These are phyloP conservation scores for Crotalus tigris DNA, from an alignment of 2,113 vertebrate species.

Conservation along the genomic window DNA sequence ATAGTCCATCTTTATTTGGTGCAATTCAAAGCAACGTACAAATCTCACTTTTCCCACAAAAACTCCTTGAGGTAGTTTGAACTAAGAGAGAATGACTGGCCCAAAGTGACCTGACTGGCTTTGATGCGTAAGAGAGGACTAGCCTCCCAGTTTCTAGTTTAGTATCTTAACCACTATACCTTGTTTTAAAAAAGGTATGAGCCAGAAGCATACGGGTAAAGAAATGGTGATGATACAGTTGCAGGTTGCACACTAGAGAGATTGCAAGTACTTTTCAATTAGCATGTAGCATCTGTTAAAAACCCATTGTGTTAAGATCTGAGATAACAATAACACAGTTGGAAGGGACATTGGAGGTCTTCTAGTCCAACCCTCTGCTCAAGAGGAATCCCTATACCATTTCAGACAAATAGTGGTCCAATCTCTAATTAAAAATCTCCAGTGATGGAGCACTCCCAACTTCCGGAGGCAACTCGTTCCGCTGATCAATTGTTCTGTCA, in stretches of 20 bases:
- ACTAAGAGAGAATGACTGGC: neutral
- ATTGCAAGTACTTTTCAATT: neutral
- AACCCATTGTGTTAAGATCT: neutral
- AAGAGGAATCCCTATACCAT: neutral
- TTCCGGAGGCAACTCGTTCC: neutral
- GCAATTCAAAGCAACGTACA: neutral
- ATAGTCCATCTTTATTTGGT: neutral
- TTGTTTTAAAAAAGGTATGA: neutral
- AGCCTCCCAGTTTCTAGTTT: neutral
- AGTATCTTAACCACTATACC: neutral
- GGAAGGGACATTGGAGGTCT: neutral
- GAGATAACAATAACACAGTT: neutral
- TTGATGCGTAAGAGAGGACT: neutral
- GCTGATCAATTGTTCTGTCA: neutral
- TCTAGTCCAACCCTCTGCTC: neutral
- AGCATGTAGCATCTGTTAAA: neutral
- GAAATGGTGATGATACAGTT: neutral
- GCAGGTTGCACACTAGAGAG: neutral
- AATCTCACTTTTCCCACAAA: neutral
- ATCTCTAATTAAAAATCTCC: neutral
- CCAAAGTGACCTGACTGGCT: neutral
- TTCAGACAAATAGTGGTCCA: neutral
- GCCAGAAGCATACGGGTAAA: neutral
- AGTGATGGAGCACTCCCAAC: neutral
- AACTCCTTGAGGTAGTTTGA: neutral